A percentile compares a stretch with the other conserved stretches of the same genome.
Evolutionary conservation across 2,113 vertebrate species (phyloP).

Genomic region (Montifringilla adamsi): DNA sequence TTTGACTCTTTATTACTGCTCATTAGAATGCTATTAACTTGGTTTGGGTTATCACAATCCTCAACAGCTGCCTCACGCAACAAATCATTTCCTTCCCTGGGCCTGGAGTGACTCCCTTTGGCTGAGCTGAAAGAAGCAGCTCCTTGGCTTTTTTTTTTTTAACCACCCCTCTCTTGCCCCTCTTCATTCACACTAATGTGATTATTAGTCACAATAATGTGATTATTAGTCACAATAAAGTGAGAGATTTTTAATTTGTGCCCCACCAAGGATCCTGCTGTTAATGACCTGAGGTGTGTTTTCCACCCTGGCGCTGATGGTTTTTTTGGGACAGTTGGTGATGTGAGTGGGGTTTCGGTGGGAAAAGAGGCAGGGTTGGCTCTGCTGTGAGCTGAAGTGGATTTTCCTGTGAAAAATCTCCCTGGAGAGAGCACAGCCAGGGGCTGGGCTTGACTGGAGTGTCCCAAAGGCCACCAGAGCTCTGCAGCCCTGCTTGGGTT

Average conservation of each 20-base stretch:
- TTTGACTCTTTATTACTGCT: slow-evolving; percentile 29
- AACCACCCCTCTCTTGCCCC: no score
- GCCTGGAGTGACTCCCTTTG: not conserved
- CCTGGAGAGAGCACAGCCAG: not conserved
- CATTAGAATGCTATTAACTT: slow-evolving; percentile 33
- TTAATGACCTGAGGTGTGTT: not conserved
- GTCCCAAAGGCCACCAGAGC: not conserved
- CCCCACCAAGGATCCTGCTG: not conserved
- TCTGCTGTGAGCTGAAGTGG: not conserved
- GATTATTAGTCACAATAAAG: not conserved
- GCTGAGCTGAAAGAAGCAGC: not conserved
- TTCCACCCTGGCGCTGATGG: not conserved
- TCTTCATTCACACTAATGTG: no score
- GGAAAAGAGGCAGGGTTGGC: not conserved
- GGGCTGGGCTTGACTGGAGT: not conserved
- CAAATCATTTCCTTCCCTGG: not conserved
- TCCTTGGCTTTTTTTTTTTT: not conserved
- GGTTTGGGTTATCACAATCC: not conserved
- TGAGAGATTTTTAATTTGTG: slow-evolving; percentile 23
- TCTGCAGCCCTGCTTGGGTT: not conserved
- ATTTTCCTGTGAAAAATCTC: not conserved
- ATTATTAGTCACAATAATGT: no score
- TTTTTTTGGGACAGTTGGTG: not conserved
- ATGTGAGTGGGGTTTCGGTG: not conserved
- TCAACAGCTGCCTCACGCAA: not conserved